phyloP scores from a whole-genome alignment of 2,888 invertebrate species.

The Agrotis puta region DNA sequence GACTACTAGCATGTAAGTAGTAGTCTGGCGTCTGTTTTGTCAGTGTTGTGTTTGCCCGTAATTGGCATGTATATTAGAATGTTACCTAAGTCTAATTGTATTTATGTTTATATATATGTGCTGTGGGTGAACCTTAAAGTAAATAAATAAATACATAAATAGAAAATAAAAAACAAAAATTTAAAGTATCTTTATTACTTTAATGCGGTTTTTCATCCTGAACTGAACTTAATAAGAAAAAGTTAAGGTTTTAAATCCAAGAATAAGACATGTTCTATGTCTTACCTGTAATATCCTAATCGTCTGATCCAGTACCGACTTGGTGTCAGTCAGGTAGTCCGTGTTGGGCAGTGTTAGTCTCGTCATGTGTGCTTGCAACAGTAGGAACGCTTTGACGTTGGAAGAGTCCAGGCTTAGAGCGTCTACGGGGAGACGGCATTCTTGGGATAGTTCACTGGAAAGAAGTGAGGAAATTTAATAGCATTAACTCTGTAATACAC shows the following conservation, averaged over 20 bases:
- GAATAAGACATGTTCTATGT: too few relatives aligned
- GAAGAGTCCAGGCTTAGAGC: constrained; percentile 96
- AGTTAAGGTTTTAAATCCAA: not conserved
- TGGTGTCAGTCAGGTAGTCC: constrained; percentile 98
- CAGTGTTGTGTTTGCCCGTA: too few relatives aligned
- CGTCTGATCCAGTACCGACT: constrained; percentile 98
- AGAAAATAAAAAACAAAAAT: too few relatives aligned
- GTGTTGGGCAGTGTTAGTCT: constrained; percentile 95
- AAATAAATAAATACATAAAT: too few relatives aligned
- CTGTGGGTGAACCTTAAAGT: too few relatives aligned
- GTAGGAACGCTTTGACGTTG: constrained; percentile 97
- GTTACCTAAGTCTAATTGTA: too few relatives aligned
- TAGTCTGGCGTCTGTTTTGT: too few relatives aligned
- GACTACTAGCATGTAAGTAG: too few relatives aligned
- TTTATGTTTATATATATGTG: too few relatives aligned
- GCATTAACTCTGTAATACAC: not conserved
- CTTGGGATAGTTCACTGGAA: constrained; percentile 94
- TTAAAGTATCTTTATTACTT: too few relatives aligned
- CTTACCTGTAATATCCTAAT: constrained; percentile 97
- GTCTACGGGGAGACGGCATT: constrained; percentile 94
- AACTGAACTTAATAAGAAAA: not conserved
- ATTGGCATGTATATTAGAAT: too few relatives aligned
- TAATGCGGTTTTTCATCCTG: not conserved
- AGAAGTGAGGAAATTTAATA: not conserved
- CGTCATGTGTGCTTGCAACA: constrained; percentile 98